phyloP scores from a whole-genome alignment of 2,113 vertebrate genomes.

The Leiothrix lutea region DNA sequence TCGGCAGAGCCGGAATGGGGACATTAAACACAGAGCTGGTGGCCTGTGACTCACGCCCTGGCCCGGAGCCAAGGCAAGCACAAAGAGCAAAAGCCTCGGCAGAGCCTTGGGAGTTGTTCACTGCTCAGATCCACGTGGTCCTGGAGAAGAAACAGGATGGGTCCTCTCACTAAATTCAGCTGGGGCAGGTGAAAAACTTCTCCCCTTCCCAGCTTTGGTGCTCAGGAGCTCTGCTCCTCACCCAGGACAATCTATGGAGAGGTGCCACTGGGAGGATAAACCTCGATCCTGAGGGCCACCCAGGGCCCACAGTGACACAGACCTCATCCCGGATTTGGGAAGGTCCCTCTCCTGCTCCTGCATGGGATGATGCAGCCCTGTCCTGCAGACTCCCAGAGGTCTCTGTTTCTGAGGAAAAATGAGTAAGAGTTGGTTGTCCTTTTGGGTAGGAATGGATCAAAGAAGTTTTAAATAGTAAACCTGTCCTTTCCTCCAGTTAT shows the following conservation, averaged over 20 bases:
- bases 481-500: not conserved
- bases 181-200: not conserved
- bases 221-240: not conserved
- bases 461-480: conserved; percentile 4
- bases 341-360: not conserved
- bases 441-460: not conserved
- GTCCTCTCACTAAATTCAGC: not conserved
- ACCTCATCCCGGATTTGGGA: not conserved
- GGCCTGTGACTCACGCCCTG: not conserved
- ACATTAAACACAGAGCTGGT: not conserved
- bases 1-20: not conserved
- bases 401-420: not conserved
- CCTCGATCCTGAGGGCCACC: not conserved
- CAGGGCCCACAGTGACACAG: not conserved
- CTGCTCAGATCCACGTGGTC: not conserved
- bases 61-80: not conserved
- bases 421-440: not conserved
- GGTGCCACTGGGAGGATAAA: not conserved
- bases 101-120: not conserved
- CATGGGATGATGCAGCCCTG: fast-evolving
- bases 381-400: not conserved
- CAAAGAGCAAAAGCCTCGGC: not conserved
- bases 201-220: not conserved
- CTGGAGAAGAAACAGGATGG: fast-evolving
- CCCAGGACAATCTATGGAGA: not conserved